Percentiles rank a stretch among this genome's conserved stretches.
phyloP scores from a whole-genome alignment of 2,888 invertebrate species.

The Smittia sp. region DNA sequence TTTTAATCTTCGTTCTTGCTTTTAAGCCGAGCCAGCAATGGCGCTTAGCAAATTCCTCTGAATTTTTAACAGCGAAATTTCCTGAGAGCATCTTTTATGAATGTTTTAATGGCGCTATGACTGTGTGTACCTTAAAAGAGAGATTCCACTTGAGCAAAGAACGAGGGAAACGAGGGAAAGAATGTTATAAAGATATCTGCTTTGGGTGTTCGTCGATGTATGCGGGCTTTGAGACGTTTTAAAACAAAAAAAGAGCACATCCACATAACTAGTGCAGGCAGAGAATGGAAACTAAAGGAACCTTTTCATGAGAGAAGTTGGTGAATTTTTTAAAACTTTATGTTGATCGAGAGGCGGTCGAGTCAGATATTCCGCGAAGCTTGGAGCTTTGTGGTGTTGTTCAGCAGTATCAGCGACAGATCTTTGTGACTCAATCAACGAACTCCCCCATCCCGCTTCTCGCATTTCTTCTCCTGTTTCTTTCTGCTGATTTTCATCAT shows the following conservation, averaged over 20 bases:
- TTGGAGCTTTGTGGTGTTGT: no score
- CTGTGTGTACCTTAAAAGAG: not conserved
- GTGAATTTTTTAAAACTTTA: not conserved
- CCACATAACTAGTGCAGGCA: not conserved
- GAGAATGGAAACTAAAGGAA: not conserved
- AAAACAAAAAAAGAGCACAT: not conserved
- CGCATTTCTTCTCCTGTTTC: not conserved
- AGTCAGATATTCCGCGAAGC: no score
- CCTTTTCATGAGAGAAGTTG: not conserved
- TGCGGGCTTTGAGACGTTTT: not conserved
- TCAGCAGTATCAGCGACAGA: no score
- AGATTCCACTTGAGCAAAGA: not conserved
- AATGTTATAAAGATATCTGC: not conserved
- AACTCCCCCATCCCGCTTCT: not conserved
- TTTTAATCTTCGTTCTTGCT: no score
- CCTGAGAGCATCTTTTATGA: not conserved
- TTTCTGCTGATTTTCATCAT: not conserved
- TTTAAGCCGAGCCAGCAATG: not conserved
- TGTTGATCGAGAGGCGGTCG: not conserved
- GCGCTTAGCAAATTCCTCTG: not conserved
- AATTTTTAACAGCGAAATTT: no score
- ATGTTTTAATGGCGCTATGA: constrained; percentile 4
- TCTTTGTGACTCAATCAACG: not conserved
- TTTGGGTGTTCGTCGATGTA: not conserved
- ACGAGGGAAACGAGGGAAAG: not conserved